phyloP scores from a whole-genome alignment of 2,797 vertebrate species.

The Natrix natrix region DNA sequence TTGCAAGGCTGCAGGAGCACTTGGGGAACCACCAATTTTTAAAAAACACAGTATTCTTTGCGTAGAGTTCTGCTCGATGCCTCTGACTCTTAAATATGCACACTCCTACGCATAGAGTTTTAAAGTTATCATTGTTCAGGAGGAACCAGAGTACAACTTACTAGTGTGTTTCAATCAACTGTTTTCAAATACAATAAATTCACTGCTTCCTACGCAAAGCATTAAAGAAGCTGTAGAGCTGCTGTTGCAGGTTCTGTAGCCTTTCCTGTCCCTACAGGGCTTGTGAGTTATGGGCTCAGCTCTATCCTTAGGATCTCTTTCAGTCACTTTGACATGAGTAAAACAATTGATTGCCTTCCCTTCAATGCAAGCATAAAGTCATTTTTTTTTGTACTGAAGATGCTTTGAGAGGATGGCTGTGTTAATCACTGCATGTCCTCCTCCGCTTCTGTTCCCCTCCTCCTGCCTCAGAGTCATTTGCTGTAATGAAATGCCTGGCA shows the following conservation, averaged over 20 bases:
- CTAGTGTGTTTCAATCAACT: neutral
- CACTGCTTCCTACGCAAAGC: neutral
- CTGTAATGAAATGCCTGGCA: slow-evolving; percentile 7
- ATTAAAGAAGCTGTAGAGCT: neutral
- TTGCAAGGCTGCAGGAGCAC: neutral
- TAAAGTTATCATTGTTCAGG: neutral
- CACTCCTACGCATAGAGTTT: neutral
- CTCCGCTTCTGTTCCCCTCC: neutral
- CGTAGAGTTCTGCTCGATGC: neutral
- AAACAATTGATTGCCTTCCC: slow-evolving; percentile 16
- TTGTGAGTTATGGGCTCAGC: neutral
- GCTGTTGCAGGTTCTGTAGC: neutral
- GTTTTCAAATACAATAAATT: neutral
- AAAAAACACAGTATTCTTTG: neutral
- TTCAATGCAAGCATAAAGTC: neutral
- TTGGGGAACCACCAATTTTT: neutral
- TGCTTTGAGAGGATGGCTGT: neutral
- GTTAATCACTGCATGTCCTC: neutral
- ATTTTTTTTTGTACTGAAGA: neutral
- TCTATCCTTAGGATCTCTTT: neutral
- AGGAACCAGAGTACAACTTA: neutral
- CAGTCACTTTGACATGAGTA: neutral
- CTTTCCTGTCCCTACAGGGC: neutral
- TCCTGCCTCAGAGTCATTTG: neutral
- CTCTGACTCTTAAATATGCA: neutral